Evolutionary conservation across 2,888 invertebrate species (phyloP).

Genomic region (Elysia crispata): DNA sequence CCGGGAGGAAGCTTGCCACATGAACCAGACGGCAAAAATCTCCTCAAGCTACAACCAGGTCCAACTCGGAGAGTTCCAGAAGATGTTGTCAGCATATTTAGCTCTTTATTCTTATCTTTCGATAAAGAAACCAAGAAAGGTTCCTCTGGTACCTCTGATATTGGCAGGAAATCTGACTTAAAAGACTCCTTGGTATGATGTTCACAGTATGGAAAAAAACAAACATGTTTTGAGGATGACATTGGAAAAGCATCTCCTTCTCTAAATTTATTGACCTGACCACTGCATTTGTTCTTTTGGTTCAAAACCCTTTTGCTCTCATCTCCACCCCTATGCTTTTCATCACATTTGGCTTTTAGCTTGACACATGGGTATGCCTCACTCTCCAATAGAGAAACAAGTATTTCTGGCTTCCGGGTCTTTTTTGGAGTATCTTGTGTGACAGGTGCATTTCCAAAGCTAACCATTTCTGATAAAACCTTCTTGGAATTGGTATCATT

Average conservation of each 20-base stretch:
- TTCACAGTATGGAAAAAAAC: slow-evolving; percentile 41
- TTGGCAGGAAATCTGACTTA: slow-evolving; percentile 22
- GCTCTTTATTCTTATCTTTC: slow-evolving; percentile 43
- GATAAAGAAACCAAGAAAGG: slow-evolving; percentile 44
- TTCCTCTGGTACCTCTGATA: slow-evolving; percentile 43
- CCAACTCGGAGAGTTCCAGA: slow-evolving; percentile 42
- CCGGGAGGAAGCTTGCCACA: background rate
- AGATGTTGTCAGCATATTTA: slow-evolving; percentile 45
- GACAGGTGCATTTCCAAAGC: too few relatives aligned
- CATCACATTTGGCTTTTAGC: too few relatives aligned
- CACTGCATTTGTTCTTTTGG: too few relatives aligned
- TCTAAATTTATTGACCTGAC: too few relatives aligned
- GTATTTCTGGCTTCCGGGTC: slow-evolving; percentile 29
- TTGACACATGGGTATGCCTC: slow-evolving; percentile 1
- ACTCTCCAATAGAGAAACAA: slow-evolving; percentile 40
- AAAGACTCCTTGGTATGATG: slow-evolving; percentile 13
- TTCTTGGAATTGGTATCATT: too few relatives aligned
- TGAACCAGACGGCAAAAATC: background rate
- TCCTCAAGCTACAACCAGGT: slow-evolving; percentile 21
- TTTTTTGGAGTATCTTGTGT: too few relatives aligned
- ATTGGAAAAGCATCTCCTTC: too few relatives aligned
- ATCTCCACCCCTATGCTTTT: too few relatives aligned
- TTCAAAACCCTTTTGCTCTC: too few relatives aligned
- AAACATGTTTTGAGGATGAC: background rate
- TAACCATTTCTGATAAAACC: too few relatives aligned